A percentile compares a stretch with the other conserved stretches of the same genome.
Evolutionary conservation across 2,888 invertebrate genomes (phyloP).

Genomic region (Mantis religiosa): DNA sequence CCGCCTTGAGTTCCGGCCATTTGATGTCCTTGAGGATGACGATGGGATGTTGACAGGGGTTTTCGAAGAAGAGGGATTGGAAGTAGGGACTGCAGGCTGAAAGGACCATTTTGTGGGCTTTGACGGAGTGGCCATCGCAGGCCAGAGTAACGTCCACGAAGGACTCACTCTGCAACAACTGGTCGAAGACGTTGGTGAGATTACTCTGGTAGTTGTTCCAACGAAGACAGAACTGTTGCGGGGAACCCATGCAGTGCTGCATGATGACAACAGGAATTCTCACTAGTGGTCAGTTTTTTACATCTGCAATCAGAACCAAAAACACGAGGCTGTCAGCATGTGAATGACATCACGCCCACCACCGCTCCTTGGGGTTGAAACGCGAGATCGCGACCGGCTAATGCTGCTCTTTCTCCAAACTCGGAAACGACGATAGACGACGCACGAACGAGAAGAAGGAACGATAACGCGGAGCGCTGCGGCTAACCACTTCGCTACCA

Average conservation of each 20-base stretch:
- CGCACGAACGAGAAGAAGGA: not conserved
- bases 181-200: slow-evolving; percentile 83
- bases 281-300: not conserved
- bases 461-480: not conserved
- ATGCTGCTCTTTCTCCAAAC: not conserved
- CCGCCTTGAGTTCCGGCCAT: slow-evolving; percentile 83
- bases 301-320: slow-evolving; percentile 7
- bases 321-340: not conserved
- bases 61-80: slow-evolving; percentile 83
- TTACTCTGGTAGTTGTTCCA: slow-evolving; percentile 94
- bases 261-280: slow-evolving; percentile 18
- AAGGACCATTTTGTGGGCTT: slow-evolving; percentile 90
- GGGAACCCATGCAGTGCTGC: slow-evolving; percentile 39
- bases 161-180: slow-evolving; percentile 80
- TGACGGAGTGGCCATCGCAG: slow-evolving; percentile 85
- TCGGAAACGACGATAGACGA: not conserved
- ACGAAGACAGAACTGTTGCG: slow-evolving; percentile 84
- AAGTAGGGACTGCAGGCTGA: slow-evolving; percentile 93
- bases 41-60: slow-evolving; percentile 90
- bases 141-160: slow-evolving; percentile 90
- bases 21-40: slow-evolving; percentile 89
- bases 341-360: not conserved
- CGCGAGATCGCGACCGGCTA: not conserved
- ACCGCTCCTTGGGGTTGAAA: not conserved
- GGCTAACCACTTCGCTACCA: slow-evolving; percentile 20